These are phyloP conservation scores for Pygocentrus nattereri DNA, from an alignment of 2,797 vertebrate genomes.

Conservation along the genomic window DNA sequence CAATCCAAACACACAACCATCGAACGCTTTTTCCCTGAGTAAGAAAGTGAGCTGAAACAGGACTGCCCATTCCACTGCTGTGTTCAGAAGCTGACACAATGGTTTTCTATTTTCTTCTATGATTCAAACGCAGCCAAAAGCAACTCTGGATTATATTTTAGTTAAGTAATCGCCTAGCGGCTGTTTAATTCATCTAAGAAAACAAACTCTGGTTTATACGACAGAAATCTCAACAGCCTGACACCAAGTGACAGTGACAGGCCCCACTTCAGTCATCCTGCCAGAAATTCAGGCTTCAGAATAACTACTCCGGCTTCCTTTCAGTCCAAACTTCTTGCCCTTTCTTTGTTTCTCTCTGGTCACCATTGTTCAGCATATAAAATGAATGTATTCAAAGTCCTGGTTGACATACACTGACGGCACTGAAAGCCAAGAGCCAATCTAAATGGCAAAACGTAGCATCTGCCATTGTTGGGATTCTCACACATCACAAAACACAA, in stretches of 20 bases:
- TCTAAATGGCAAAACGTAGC: not conserved
- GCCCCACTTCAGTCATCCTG: not conserved
- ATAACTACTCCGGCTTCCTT: not conserved
- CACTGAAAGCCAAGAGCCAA: not conserved
- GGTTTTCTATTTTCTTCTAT: conserved; percentile 23
- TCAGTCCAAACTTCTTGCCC: not conserved
- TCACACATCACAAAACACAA: not conserved
- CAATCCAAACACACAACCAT: conserved; percentile 12
- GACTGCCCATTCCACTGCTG: not conserved
- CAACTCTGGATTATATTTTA: not conserved
- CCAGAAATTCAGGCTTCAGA: not conserved
- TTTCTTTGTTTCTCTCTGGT: not conserved
- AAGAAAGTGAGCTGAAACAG: not conserved
- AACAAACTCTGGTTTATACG: not conserved
- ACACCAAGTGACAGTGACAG: not conserved
- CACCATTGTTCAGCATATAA: not conserved
- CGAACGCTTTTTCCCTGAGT: not conserved
- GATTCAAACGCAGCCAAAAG: not conserved
- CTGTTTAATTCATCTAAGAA: not conserved
- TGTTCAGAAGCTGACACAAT: conserved; percentile 1
- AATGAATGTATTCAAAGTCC: not conserved
- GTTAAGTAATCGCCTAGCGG: not conserved
- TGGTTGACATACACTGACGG: too few species aligned
- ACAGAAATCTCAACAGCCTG: not conserved
- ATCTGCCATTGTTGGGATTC: not conserved